Evolutionary conservation across 2,888 invertebrate genomes (phyloP), one percentile per base, ranked within the genome.

Genomic region (Neoascia interrupta): DNA sequence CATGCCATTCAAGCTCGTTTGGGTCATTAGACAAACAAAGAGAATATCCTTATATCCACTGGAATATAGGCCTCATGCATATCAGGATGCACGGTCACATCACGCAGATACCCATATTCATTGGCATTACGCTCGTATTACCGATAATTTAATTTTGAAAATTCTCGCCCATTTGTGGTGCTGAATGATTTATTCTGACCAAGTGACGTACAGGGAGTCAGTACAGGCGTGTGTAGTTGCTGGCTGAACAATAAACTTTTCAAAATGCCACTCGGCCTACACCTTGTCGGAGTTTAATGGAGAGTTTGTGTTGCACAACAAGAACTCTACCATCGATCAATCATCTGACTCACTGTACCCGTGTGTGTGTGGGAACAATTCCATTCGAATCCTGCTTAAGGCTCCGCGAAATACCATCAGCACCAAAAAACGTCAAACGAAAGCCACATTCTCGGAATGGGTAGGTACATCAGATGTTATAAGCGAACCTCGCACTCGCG

Each of bases 101-200:
- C 36, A 75, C 36, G 28, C 47, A 54, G n/a, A n/a, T 47, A 37
- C 19, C 36, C 60, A 23, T 26, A 11, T 21, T 47, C 31, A 43
- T 37, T 36, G 21, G 21, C 11, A 60, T 51, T 31, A 47, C n/a
- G 49, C 23, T 6, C 36, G 19, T 28, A 54, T 74, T 75, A 49
- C 49, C 61, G 47, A 69, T 69, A 75, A 63, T 69, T 69, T 49
- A 47, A 75, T 75, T 72, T 72, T 49, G 31, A n/a, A 19, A 21
- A 56, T 36, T 69, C n/a, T n/a, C 61, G 69, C 34, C 54, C 54
- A 45, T 45, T 60, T 74, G 68, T 18, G 74, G 74, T 69, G 6
- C 10, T 11, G 16, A 53, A 16, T 36, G 36, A 60, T 37, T 43
- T 61, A 64, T 43, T 28, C 31, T 16, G 36, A 36, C 11, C 5